A percentile compares a stretch with the other conserved stretches of the same genome.
phyloP scores from a whole-genome alignment of 2,888 invertebrate genomes.

The Pollenia griseotomentosa region DNA sequence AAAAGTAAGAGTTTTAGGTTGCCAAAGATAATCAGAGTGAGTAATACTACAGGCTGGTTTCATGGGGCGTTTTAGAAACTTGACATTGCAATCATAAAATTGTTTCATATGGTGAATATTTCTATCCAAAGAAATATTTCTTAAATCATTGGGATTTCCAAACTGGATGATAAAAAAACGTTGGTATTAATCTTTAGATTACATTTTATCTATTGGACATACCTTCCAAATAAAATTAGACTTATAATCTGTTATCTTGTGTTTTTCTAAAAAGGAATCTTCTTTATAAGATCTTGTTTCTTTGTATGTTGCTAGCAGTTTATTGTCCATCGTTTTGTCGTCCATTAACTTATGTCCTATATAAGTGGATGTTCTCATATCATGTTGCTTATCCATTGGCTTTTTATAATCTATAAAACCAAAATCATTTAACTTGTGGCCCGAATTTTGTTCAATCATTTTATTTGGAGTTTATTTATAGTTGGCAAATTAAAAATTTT shows the following conservation, averaged over 20 bases:
- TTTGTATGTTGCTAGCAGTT: conserved; percentile 74
- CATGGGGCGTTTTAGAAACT: conserved; percentile 78
- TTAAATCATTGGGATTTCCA: conserved; percentile 76
- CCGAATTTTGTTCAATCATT: conserved; percentile 1
- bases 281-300: conserved; percentile 75
- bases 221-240: conserved; percentile 80
- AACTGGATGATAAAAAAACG: conserved; percentile 73
- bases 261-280: conserved; percentile 76
- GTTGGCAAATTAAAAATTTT: neutral
- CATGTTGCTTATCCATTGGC: conserved; percentile 77
- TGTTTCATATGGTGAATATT: conserved; percentile 78
- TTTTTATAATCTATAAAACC: conserved; percentile 80
- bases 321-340: conserved; percentile 77
- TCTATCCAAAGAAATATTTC: conserved; percentile 79
- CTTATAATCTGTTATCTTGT: conserved; percentile 75
- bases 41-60: conserved; percentile 77
- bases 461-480: neutral
- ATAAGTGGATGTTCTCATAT: conserved; percentile 81
- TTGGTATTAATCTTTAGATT: neutral
- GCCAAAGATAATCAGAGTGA: conserved; percentile 77
- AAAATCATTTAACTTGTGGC: conserved; percentile 77
- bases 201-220: conserved; percentile 1
- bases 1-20: conserved; percentile 57
- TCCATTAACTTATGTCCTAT: conserved; percentile 78
- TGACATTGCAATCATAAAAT: conserved; percentile 78